Conservation (phyloP, 1,140 invertebrate genomes). For the Procambarus virginalis region DNA sequence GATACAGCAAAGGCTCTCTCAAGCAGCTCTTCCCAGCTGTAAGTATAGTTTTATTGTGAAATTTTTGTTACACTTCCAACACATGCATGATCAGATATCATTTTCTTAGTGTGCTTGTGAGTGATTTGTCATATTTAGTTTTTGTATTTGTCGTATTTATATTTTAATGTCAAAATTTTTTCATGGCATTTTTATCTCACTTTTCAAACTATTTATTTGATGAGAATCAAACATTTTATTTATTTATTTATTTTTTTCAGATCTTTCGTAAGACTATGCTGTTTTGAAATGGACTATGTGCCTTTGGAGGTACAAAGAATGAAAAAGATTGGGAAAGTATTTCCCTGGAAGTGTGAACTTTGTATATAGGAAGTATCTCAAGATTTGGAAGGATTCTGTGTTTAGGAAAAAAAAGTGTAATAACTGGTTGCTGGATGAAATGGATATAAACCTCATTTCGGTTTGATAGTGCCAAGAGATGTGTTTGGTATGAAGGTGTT, state of each 20-base stretch:
- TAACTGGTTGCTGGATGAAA: slow-evolving; percentile 51
- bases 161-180: too few species aligned
- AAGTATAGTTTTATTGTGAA: slow-evolving; percentile 74
- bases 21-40: slow-evolving; percentile 80
- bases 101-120: too few species aligned
- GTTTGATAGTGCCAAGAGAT: slow-evolving; percentile 46
- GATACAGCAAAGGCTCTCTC: slow-evolving; percentile 88
- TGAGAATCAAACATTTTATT: not conserved
- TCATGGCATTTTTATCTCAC: not conserved
- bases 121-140: too few species aligned
- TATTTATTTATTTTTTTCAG: slow-evolving; percentile 35
- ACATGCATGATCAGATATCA: too few species aligned
- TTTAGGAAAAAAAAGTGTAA: slow-evolving; percentile 46
- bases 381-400: slow-evolving; percentile 16
- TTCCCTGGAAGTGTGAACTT: slow-evolving; percentile 47
- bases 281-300: slow-evolving; percentile 61
- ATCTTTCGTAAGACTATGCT: slow-evolving; percentile 55
- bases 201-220: not conserved
- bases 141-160: too few species aligned
- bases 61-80: too few species aligned
- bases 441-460: slow-evolving; percentile 53
- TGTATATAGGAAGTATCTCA: slow-evolving; percentile 50
- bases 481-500: slow-evolving; percentile 44
- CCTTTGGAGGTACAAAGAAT: slow-evolving; percentile 64
- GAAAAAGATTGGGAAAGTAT: slow-evolving; percentile 33